Evolutionary conservation across 2,888 invertebrate species (phyloP).

Genomic region (Halocaridina rubra): DNA sequence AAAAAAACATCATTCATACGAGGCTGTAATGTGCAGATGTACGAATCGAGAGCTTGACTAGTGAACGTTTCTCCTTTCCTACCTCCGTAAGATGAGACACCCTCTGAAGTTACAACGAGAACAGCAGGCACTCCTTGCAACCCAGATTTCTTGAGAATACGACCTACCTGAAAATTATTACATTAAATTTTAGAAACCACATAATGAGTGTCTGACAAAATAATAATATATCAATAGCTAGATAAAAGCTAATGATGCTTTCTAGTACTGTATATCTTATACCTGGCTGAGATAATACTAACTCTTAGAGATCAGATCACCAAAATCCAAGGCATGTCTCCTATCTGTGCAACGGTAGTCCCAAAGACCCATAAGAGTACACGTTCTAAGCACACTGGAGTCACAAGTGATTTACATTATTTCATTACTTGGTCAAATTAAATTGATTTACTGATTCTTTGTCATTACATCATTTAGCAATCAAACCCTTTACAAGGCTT

Average conservation of each 20-base stretch:
- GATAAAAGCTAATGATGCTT: not conserved
- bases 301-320: too few relatives aligned
- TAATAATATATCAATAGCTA: not conserved
- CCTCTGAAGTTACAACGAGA: conserved; percentile 69
- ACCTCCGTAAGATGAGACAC: conserved; percentile 68
- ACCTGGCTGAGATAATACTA: too few relatives aligned
- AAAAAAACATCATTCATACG: conserved; percentile 72
- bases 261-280: too few relatives aligned
- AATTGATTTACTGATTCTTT: too few relatives aligned
- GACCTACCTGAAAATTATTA: conserved; percentile 65
- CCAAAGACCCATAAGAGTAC: too few relatives aligned
- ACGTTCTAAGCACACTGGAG: too few relatives aligned
- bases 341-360: too few relatives aligned
- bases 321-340: too few relatives aligned
- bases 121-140: conserved; percentile 67
- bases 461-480: too few relatives aligned
- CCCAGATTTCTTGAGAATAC: conserved; percentile 62
- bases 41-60: conserved; percentile 69
- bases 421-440: too few relatives aligned
- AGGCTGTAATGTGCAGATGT: conserved; percentile 70
- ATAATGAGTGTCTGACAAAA: not conserved
- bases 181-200: not conserved
- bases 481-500: too few relatives aligned
- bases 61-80: conserved; percentile 69
- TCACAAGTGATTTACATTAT: too few relatives aligned